A percentile compares a stretch with the other conserved stretches of the same genome.
phyloP scores from a whole-genome alignment of 92 coral and sea anemone species.

The Montipora capitata region DNA sequence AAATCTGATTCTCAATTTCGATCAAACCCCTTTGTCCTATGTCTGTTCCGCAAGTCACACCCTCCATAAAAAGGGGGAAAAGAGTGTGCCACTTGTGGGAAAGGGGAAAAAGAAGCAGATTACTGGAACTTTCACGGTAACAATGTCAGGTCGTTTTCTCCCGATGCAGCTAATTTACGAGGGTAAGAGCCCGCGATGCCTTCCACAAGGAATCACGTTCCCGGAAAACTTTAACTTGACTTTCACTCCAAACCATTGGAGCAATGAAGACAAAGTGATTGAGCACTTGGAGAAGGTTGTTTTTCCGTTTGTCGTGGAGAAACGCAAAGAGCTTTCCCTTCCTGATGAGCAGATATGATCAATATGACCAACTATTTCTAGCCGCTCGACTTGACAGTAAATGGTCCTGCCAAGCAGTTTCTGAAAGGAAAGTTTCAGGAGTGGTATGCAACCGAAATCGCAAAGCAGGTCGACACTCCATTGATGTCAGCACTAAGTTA shows the following conservation, averaged over 20 bases:
- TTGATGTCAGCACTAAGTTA: conserved; percentile 1
- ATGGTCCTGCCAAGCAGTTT: conserved; percentile 33
- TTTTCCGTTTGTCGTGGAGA: not conserved
- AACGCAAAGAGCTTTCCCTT: not conserved
- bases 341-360: not conserved
- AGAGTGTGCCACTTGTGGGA: no score
- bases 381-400: conserved; percentile 63
- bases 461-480: conserved; percentile 25
- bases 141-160: no score
- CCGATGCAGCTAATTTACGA: no score
- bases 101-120: no score
- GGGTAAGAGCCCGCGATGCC: no score
- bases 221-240: no score
- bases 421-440: conserved; percentile 42
- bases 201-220: no score
- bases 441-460: not conserved
- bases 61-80: no score
- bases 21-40: no score
- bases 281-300: not conserved
- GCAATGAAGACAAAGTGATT: not conserved
- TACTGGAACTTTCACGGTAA: no score
- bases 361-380: conserved; percentile 37
- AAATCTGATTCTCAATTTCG: no score
- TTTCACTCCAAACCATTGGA: not conserved
- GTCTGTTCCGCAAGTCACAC: no score